Conservation (phyloP, 2,888 invertebrate species). For the Yponomeuta cagnagella region DNA sequence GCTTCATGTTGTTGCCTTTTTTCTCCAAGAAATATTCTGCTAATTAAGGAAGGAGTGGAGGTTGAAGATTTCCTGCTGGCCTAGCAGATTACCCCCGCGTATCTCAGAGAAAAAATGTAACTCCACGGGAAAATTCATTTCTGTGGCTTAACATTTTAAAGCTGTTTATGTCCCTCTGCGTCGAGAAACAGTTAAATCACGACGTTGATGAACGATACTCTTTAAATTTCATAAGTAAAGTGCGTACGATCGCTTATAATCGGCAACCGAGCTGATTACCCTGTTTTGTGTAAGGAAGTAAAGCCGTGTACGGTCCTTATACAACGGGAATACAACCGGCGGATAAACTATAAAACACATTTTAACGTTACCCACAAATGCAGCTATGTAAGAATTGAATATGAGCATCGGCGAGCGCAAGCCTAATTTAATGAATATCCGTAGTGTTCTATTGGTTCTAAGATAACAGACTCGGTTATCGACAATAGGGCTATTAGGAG, state of each 20-base stretch:
- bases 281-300: not conserved
- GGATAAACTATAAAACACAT: too few species aligned
- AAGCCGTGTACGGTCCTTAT: too few species aligned
- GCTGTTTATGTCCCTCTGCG: slow-evolving; percentile 26
- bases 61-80: slow-evolving; percentile 67
- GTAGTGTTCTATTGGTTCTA: slow-evolving; percentile 38
- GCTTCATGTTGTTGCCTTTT: slow-evolving; percentile 61
- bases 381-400: too few species aligned
- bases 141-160: slow-evolving; percentile 45
- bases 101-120: slow-evolving; percentile 56
- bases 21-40: slow-evolving; percentile 60
- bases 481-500: slow-evolving; percentile 59
- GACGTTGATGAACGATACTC: slow-evolving; percentile 13
- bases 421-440: slow-evolving; percentile 42
- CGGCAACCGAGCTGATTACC: not conserved
- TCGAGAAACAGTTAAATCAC: slow-evolving; percentile 14
- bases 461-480: slow-evolving; percentile 49
- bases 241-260: not conserved
- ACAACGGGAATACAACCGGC: too few species aligned
- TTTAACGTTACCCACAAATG: too few species aligned
- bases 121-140: slow-evolving; percentile 47
- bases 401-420: too few species aligned
- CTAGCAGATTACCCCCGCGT: slow-evolving; percentile 60
- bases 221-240: not conserved
- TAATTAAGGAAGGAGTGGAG: slow-evolving; percentile 69